Evolutionary conservation across 2,113 vertebrate genomes (phyloP).

Genomic region (Mesoclemmys tuberculata): DNA sequence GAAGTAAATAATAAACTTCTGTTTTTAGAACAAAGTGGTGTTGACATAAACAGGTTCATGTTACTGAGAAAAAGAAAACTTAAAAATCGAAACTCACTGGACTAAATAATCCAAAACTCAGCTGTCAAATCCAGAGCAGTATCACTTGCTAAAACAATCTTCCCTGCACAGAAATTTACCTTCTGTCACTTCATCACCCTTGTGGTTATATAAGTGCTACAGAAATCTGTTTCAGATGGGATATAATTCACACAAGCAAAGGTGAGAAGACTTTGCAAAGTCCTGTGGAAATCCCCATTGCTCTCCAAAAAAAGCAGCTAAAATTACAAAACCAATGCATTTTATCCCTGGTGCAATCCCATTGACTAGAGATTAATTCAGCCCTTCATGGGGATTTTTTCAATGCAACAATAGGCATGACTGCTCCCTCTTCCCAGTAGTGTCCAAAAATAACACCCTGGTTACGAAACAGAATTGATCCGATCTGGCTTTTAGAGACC

Average conservation of each 20-base stretch:
- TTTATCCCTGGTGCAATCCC: neutral
- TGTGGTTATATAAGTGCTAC: neutral
- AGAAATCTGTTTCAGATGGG: fast-evolving
- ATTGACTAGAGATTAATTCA: neutral
- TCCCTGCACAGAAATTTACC: neutral
- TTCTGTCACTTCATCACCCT: neutral
- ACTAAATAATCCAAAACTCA: neutral
- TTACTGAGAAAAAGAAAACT: neutral
- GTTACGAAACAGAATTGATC: neutral
- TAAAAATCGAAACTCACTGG: neutral
- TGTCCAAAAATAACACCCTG: neutral
- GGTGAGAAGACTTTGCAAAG: neutral
- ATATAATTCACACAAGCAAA: neutral
- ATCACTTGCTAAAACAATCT: neutral
- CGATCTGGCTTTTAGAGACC: neutral
- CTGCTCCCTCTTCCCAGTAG: neutral
- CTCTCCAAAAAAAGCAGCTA: neutral
- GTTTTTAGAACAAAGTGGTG: neutral
- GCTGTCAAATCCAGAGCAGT: neutral
- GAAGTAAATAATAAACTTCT: neutral
- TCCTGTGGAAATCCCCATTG: neutral
- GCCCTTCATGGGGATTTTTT: neutral
- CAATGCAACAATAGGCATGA: neutral
- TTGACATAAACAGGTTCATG: neutral
- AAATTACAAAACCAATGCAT: fast-evolving